Evolutionary conservation across 2,888 invertebrate species (phyloP), one percentile per base, ranked within the genome.

Genomic region (Drosophila kokeensis): DNA sequence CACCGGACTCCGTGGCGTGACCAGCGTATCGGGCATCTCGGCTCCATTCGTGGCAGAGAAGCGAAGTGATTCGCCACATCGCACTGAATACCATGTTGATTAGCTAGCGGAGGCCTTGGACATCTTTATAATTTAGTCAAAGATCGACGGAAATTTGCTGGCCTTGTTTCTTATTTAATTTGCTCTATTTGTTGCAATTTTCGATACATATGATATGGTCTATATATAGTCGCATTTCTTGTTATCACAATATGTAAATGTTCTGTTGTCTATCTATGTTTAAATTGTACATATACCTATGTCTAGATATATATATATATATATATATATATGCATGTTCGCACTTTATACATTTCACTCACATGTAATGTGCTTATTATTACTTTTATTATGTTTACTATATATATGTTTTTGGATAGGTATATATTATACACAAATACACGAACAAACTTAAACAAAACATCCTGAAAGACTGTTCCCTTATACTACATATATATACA

Each of bases 21-120:
- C 93, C 48, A 92, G 93, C 40, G 71, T 93, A 27, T 85, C 91
- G 49, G 93, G 93, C 32, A 92, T 93, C 54, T 93, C 93, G 45
- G 87, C 89, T 52, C 69, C 80, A 1, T 93, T 93, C 67, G 90
- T 89, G 6, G 93, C 93, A 2, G 91, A 92, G 69, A 91, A 91
- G 78, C 87, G 91, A 32, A 81, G 80, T 30, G 90, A 92, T 8
- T 91, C 93, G 6, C 93, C 92, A 15, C 81, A 81, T 49, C 82
- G 85, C 54, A 87, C 85, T 34, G 89, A 89, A 32, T 87, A 87
- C 60, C 78, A 87, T 59, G 87, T 87, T 0, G 87, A 87, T 49
- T 87, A 87, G 76, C 74, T 84, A 29, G 68, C 62, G 36, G 86
- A 80, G 73, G 81, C 86, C 15, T 72, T 88, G 34, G 89, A 85